Evolutionary conservation across 2,888 invertebrate genomes (phyloP).

Genomic region (Eristalis intricaria): DNA sequence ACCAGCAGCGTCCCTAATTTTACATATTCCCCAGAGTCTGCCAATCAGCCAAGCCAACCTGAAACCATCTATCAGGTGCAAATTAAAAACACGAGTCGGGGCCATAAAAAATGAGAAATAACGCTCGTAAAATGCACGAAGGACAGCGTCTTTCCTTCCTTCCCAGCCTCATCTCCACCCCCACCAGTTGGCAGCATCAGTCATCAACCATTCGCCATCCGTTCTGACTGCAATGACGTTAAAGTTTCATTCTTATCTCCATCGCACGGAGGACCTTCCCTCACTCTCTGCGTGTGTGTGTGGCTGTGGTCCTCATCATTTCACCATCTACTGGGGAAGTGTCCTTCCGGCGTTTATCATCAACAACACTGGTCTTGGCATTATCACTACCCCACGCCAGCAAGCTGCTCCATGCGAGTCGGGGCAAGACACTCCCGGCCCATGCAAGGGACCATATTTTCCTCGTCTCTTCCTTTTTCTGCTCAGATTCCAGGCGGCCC

Average conservation of each 20-base stretch:
- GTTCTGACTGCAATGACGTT: constrained; percentile 23
- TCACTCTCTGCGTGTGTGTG: not conserved
- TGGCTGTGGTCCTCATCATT: not conserved
- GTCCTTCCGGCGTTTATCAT: constrained; percentile 59
- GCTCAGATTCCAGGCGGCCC: not conserved
- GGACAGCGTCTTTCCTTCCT: constrained; percentile 34
- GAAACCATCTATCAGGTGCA: constrained; percentile 34
- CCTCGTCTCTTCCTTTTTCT: not conserved
- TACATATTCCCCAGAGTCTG: constrained; percentile 13
- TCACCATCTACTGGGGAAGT: constrained; percentile 36
- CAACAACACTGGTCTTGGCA: constrained; percentile 34
- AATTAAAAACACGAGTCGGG: constrained; percentile 43
- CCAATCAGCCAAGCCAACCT: not conserved
- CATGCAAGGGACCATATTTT: constrained; percentile 33
- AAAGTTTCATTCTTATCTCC: constrained; percentile 29
- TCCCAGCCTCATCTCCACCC: not conserved
- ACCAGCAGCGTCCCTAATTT: constrained; percentile 26
- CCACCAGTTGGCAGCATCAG: not conserved
- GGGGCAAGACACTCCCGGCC: not conserved
- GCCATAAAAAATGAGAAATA: constrained; percentile 35
- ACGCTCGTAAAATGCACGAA: constrained; percentile 60
- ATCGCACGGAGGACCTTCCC: not conserved
- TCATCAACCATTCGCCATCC: not conserved
- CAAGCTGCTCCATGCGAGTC: constrained; percentile 5
- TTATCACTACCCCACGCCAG: constrained; percentile 9